Conservation (phyloP, 2,888 invertebrate genomes). For the Hipparchia semele region DNA sequence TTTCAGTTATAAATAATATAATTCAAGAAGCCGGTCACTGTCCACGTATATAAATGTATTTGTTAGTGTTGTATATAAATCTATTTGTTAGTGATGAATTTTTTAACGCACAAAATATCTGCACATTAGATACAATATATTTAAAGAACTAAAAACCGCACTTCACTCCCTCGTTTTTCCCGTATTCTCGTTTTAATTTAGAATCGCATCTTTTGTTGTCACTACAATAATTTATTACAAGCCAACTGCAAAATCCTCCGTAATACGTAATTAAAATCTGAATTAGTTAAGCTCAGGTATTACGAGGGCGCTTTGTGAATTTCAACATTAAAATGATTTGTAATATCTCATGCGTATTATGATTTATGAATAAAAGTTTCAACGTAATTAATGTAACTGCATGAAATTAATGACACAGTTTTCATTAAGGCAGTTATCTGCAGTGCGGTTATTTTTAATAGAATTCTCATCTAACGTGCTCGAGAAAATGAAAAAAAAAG, state of each 20-base stretch:
- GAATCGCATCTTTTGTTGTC: not conserved
- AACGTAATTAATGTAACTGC: slow-evolving; percentile 2
- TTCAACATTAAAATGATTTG: not conserved
- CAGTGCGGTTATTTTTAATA: not conserved
- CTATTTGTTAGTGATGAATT: no score
- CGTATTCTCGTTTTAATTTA: slow-evolving; percentile 12
- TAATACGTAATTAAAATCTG: slow-evolving; percentile 22
- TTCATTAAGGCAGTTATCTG: not conserved
- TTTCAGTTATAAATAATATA: no score
- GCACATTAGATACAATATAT: no score
- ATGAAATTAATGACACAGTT: slow-evolving; percentile 2
- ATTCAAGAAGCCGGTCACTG: no score
- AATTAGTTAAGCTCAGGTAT: slow-evolving; percentile 14
- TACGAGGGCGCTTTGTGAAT: not conserved
- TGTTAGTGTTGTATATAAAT: no score
- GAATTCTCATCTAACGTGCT: not conserved
- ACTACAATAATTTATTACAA: not conserved
- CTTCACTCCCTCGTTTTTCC: not conserved
- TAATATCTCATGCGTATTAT: slow-evolving; percentile 5
- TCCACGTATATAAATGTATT: no score
- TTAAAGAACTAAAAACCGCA: no score
- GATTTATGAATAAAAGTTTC: not conserved
- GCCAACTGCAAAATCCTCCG: not conserved
- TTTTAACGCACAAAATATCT: no score
- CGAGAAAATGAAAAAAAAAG: no score